phyloP scores from a whole-genome alignment of 2,888 invertebrate genomes.

The Sceliomorpha sp. region DNA sequence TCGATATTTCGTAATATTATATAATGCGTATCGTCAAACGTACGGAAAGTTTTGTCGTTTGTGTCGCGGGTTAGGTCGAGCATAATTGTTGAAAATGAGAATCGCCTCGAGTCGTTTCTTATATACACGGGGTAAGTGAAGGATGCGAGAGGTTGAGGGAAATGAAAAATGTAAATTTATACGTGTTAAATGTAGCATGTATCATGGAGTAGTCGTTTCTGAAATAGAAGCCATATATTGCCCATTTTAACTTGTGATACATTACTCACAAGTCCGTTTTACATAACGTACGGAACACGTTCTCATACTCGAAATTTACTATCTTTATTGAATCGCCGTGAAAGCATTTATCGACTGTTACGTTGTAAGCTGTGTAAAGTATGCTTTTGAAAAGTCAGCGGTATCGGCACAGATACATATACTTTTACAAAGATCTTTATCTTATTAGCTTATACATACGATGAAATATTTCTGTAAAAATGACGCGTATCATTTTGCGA shows the following conservation, averaged over 20 bases:
- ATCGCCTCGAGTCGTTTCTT: too few relatives aligned
- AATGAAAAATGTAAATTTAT: slow-evolving; percentile 55
- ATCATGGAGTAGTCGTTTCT: slow-evolving; percentile 50
- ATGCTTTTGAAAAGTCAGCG: too few relatives aligned
- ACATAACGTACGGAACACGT: slow-evolving; percentile 51
- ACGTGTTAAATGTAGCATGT: slow-evolving; percentile 54
- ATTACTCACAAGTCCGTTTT: slow-evolving; percentile 48
- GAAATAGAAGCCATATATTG: slow-evolving; percentile 54
- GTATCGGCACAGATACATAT: too few relatives aligned
- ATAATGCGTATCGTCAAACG: too few relatives aligned
- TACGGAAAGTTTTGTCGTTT: too few relatives aligned
- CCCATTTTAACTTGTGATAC: slow-evolving; percentile 52
- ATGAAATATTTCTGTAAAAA: too few relatives aligned
- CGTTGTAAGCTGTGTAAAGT: slow-evolving; percentile 41
- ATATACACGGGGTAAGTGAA: not conserved
- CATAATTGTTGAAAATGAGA: too few relatives aligned
- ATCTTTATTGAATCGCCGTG: slow-evolving; percentile 50
- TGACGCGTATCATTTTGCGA: too few relatives aligned
- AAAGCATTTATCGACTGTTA: slow-evolving; percentile 39
- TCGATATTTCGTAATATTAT: too few relatives aligned
- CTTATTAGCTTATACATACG: too few relatives aligned
- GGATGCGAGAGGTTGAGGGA: slow-evolving; percentile 43
- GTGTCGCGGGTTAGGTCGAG: too few relatives aligned
- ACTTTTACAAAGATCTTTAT: too few relatives aligned
- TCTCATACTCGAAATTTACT: slow-evolving; percentile 45